Conservation (phyloP, 2,113 vertebrate species). For the Phalacrocorax aristotelis region DNA sequence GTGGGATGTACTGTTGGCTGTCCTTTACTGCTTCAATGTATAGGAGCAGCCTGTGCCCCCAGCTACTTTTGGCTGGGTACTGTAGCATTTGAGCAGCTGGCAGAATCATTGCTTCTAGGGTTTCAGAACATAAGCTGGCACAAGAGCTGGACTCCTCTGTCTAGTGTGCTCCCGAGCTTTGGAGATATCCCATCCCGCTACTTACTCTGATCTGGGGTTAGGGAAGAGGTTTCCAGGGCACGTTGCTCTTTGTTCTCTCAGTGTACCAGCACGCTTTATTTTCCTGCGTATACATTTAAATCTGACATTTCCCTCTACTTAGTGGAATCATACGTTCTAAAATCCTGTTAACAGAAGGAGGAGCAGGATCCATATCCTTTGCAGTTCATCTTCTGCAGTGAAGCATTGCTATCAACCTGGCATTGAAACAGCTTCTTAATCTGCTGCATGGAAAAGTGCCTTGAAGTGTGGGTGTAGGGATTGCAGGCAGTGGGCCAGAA, state of each 20-base stretch:
- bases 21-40: slow-evolving; percentile 29
- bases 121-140: slow-evolving; percentile 13
- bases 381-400: slow-evolving; percentile 15
- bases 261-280: neutral
- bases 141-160: neutral
- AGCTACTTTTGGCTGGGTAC: slow-evolving; percentile 32
- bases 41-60: slow-evolving; percentile 43
- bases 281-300: neutral
- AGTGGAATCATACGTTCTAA: neutral
- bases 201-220: neutral
- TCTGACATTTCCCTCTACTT: neutral
- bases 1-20: slow-evolving; percentile 52
- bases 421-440: slow-evolving; percentile 39
- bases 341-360: slow-evolving; percentile 38
- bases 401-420: slow-evolving; percentile 8
- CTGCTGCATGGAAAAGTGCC: slow-evolving; percentile 41
- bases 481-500: neutral
- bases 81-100: slow-evolving; percentile 44
- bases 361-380: slow-evolving; percentile 27
- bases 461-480: slow-evolving; percentile 15
- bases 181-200: neutral
- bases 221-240: neutral
- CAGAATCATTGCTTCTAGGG: neutral
- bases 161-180: neutral
- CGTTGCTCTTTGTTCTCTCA: neutral